Evolutionary conservation across 2,797 vertebrate genomes (phyloP).

Genomic region (Protonibea diacanthus): DNA sequence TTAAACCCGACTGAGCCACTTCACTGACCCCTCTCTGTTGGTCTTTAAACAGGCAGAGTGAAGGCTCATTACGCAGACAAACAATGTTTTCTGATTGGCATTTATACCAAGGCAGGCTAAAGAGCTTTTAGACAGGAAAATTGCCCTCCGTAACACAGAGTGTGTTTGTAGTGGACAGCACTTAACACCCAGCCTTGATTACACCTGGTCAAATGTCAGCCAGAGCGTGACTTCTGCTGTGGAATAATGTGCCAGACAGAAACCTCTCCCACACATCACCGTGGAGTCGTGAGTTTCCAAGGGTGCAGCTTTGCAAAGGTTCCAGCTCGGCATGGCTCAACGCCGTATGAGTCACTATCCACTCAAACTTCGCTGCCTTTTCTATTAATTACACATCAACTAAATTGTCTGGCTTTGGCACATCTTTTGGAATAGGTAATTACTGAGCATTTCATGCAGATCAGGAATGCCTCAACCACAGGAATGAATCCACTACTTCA

Average conservation of each 20-base stretch:
- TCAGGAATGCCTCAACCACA: slow-evolving; percentile 13
- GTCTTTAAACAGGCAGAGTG: neutral
- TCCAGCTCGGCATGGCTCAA: slow-evolving; percentile 35
- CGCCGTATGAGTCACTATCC: slow-evolving; percentile 54
- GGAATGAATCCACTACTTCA: neutral
- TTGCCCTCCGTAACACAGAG: neutral
- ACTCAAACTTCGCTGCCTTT: slow-evolving; percentile 38
- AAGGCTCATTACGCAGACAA: slow-evolving; percentile 31
- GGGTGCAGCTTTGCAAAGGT: slow-evolving; percentile 45
- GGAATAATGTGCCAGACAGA: slow-evolving; percentile 51
- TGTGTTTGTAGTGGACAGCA: neutral
- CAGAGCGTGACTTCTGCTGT: slow-evolving; percentile 38
- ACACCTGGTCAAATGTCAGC: slow-evolving; percentile 43
- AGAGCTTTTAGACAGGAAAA: slow-evolving; percentile 16
- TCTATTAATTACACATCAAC: slow-evolving; percentile 45
- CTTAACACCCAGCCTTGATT: slow-evolving; percentile 4
- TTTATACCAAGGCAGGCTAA: slow-evolving; percentile 17
- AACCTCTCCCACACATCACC: slow-evolving; percentile 37
- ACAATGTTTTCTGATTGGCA: slow-evolving; percentile 22
- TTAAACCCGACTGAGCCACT: slow-evolving; percentile 7
- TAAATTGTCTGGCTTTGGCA: slow-evolving; percentile 4
- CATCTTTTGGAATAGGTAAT: slow-evolving; percentile 27
- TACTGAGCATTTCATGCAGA: slow-evolving; percentile 39
- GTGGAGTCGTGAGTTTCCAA: slow-evolving; percentile 46
- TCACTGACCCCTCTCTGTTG: neutral